Evolutionary conservation across 2,888 invertebrate genomes (phyloP).

Genomic region (Spodoptera picta): DNA sequence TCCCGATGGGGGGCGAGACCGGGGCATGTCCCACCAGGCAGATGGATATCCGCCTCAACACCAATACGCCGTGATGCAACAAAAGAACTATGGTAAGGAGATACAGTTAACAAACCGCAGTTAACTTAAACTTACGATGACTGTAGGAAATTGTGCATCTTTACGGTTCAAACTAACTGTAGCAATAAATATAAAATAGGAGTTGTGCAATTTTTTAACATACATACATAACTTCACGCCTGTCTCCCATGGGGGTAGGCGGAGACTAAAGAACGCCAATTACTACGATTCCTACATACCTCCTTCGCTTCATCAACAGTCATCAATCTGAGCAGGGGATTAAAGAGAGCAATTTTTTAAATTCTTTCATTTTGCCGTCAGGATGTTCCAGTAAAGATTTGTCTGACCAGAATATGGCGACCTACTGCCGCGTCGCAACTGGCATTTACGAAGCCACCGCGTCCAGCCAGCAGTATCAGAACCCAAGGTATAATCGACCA

Average conservation of each 20-base stretch:
- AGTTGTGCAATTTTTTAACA: too few species aligned
- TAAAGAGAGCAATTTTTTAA: not conserved
- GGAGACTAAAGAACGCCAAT: too few species aligned
- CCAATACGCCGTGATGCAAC: slow-evolving; percentile 75
- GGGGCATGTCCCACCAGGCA: slow-evolving; percentile 65
- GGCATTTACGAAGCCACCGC: slow-evolving; percentile 80
- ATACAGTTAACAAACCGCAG: too few species aligned
- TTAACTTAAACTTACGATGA: too few species aligned
- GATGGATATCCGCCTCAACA: slow-evolving; percentile 65
- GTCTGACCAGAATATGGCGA: slow-evolving; percentile 77
- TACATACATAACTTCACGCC: too few species aligned
- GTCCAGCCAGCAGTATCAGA: slow-evolving; percentile 77
- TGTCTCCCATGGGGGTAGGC: too few species aligned
- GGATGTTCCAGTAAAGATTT: slow-evolving; percentile 79
- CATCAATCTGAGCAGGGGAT: too few species aligned
- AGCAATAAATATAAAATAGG: too few species aligned
- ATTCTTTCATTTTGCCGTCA: slow-evolving; percentile 41
- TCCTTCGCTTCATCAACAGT: too few species aligned
- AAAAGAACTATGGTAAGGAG: slow-evolving; percentile 77
- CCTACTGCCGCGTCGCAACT: slow-evolving; percentile 79
- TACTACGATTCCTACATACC: too few species aligned
- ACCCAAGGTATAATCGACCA: slow-evolving; percentile 70
- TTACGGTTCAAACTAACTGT: not conserved
- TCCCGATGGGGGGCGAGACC: slow-evolving; percentile 66
- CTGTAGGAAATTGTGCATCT: too few species aligned